Evolutionary conservation across 2,797 vertebrate genomes (phyloP).

Genomic region (Cyclopterus lumpus): DNA sequence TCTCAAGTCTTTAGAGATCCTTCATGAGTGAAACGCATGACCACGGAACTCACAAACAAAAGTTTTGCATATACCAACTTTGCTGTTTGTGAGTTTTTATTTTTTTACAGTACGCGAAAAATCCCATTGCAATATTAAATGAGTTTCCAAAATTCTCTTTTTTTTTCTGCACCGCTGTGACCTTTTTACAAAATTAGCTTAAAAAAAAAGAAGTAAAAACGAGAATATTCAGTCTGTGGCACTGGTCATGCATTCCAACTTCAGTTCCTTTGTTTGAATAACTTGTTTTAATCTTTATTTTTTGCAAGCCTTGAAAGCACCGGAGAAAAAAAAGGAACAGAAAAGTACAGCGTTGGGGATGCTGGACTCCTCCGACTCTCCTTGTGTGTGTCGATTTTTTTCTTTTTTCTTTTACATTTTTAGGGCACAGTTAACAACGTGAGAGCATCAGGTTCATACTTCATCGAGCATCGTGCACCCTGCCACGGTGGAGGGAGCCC

Average conservation of each 20-base stretch:
- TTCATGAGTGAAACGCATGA: slow-evolving; percentile 75
- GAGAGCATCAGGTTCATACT: slow-evolving; percentile 87
- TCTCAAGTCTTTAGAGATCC: slow-evolving; percentile 73
- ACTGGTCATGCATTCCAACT: slow-evolving; percentile 88
- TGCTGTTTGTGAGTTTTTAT: slow-evolving; percentile 74
- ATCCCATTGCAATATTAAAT: slow-evolving; percentile 71
- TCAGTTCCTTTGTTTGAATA: slow-evolving; percentile 85
- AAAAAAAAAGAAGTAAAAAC: slow-evolving; percentile 79
- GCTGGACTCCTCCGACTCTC: slow-evolving; percentile 69
- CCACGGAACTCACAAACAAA: slow-evolving; percentile 79
- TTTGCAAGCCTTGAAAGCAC: slow-evolving; percentile 89
- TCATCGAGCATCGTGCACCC: slow-evolving; percentile 80
- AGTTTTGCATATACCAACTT: slow-evolving; percentile 77
- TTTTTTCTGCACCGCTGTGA: slow-evolving; percentile 55
- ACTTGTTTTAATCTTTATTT: slow-evolving; percentile 80
- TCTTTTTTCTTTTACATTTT: slow-evolving; percentile 32
- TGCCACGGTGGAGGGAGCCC: slow-evolving; percentile 62
- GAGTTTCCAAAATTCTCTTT: slow-evolving; percentile 63
- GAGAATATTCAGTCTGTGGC: slow-evolving; percentile 82
- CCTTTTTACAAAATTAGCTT: slow-evolving; percentile 76
- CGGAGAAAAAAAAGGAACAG: slow-evolving; percentile 72
- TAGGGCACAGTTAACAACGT: slow-evolving; percentile 80
- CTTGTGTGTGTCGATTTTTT: slow-evolving; percentile 23
- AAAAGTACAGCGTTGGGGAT: slow-evolving; percentile 61
- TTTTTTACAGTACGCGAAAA: slow-evolving; percentile 73